Base-by-base conservation (phyloP, 2,797 vertebrate genomes). In the Passerculus sandwichensis region DNA sequence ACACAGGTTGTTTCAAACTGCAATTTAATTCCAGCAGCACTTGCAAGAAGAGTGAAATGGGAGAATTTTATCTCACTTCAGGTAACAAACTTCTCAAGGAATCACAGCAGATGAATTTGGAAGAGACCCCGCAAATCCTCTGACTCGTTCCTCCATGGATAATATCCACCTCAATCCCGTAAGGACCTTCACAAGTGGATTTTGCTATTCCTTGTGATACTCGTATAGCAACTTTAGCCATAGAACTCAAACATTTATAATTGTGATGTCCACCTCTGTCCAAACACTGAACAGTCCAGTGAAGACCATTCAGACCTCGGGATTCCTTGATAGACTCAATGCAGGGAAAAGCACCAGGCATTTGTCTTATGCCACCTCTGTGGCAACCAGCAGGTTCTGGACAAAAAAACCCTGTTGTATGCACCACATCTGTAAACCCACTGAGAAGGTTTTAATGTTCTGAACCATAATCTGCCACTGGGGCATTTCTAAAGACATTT, bases 101-200 rank as follows among this genome's bases (percentile, higher is more conserved):
- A 67, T 56, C 64, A 53, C 5, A 73, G 40, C 4, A 83, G 42
- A 75, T 20, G 6, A 23, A 45, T 6, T 17, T 91, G n/a, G 22
- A 92, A 85, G 42, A 21, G 13, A 78, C 10, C 45, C 72, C 0
- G 64, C 8, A 54, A 78, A 30, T 56, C 0, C 13, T 54, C 25
- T 60, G 23, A 1, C 54, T 61, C 0, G 0, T 34, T 89, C 27
- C 16, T 71, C 15, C 53, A 44, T 8, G 13, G 40, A 30, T 12
- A 38, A 42, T 22, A 64, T 40, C 53, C 21, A 60, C 7, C 6
- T 10, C 32, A 42, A 2, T 45, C 53, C 42, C 40, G 19, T 13
- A 60, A 74, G 9, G 22, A 85, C 14, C 57, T 36, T 67, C 34
- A 75, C 16, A 42, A 56, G 9, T 38, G 12, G 18, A 66, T 87